Evolutionary conservation across 2,113 vertebrate genomes (phyloP), one percentile per base, ranked within the genome.

Genomic region (Illadopsis cleaveri): DNA sequence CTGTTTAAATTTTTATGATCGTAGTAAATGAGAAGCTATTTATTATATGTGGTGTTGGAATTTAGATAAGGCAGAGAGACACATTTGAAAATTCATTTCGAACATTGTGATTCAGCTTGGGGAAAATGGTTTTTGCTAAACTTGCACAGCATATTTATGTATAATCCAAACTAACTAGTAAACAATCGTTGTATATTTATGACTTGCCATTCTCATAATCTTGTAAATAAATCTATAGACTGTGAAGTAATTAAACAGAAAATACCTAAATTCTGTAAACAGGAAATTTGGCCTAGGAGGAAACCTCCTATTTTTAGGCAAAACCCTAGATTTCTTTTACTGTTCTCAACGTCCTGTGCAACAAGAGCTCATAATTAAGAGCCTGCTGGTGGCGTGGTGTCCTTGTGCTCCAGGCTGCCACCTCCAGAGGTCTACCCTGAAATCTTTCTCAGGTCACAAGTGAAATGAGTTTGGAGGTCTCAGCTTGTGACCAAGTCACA

Each of bases 1-100:
- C 96, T 97, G 96, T 96, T 98, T 95, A 96, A 95, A 95, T 97
- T 97, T 97, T 97, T 97, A 97, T 95, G 94, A 79, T 93, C 73
- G 44, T 94, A 95, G 97, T 94, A 94, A 94, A 97, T 94, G 97
- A 97, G 95, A 95, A 92, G 96, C 95, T 96, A 86, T 97, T 97
- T 98, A 97, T 98, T 96, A 97, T 95, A 78, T 90, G 75, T 82
- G 93, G 82, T 77, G 95, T 81, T 70, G 94, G 97, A 96, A 98
- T 98, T 92, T 97, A 94, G 94, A 96, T 92, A 92, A 86, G 83
- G 91, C 88, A 54, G 76, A 85, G 91, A 94, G 90, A 75, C 64
- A 62, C 92, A 16, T 77, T 94, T 68, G 95, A 94, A 97, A 96
- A 96, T 91, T 62, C 68, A 72, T 62, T 82, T 56, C 60, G 60